Percentiles rank a stretch among this genome's conserved stretches.
Evolutionary conservation across 2,888 invertebrate genomes (phyloP).

Genomic region (Chironomus tentans): DNA sequence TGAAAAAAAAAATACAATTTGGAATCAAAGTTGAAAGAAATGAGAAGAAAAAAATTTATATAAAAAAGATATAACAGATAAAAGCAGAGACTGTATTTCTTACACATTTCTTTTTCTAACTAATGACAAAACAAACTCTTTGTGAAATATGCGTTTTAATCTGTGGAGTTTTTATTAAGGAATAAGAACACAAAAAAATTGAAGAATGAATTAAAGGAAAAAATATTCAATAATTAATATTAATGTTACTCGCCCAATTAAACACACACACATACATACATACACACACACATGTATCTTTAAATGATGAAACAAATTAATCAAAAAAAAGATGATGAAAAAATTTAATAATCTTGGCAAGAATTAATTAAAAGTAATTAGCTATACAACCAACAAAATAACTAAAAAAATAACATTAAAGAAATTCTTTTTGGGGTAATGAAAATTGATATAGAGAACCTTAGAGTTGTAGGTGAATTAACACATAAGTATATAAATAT

Average conservation of each 20-base stretch:
- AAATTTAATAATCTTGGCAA: background rate
- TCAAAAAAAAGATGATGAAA: background rate
- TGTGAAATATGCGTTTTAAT: conserved; percentile 14
- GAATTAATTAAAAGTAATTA: background rate
- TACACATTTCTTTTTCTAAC: conserved; percentile 19
- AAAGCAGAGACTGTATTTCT: conserved; percentile 26
- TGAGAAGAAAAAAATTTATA: background rate
- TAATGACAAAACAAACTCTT: background rate
- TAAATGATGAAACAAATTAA: background rate
- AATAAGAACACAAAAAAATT: background rate
- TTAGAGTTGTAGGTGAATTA: conserved; percentile 2
- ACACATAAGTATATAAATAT: background rate
- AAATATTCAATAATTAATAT: background rate
- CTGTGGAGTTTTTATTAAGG: conserved; percentile 3
- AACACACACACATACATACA: background rate
- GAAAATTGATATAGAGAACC: background rate
- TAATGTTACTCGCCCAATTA: background rate
- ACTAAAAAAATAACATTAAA: background rate
- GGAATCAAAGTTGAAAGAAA: background rate
- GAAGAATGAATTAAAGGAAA: background rate
- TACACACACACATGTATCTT: background rate
- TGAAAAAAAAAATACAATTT: no score
- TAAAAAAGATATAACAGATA: background rate
- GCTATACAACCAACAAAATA: background rate
- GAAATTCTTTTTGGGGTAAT: background rate